Base-by-base conservation (phyloP, 1,140 invertebrate species). In the Drosophila gunungcola region DNA sequence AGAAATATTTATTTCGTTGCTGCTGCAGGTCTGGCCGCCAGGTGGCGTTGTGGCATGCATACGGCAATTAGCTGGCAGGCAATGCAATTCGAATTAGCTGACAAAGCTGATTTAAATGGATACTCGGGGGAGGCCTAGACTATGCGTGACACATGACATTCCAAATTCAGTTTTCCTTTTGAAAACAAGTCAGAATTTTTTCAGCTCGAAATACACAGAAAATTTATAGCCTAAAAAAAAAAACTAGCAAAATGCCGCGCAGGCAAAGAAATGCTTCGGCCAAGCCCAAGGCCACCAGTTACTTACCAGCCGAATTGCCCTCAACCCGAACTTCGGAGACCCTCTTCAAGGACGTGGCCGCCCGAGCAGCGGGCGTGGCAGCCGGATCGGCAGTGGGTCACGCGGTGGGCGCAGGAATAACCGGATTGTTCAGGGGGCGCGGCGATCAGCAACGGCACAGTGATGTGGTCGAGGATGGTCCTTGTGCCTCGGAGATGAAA, bases 301-400 rank as follows among this genome's bases (percentile, higher is more conserved):
- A 54, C 9, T 32, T 64, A 11, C 65, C 75, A n/a, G 48, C 36
- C 29, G 57, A 54, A 12, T 46, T 54, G 46, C n/a, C 75, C 56
- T 4, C 25, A 34, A 62, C 21, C 12, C 39, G 10, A n/a, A 13
- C 25, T 2, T 56, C 79, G 0, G 39, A 77, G 1, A 57, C 49
- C 12, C 3, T 61, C 13, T 74, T 89, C 38, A 89, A 69, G 49
- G 73, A 98, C 93, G 98, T 98, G 97, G 97, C 96, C 56, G 96
- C 96, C 2, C 97, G 96, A 4, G 97, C 97, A 77, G 97, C 96
- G 65, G 97, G 97, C 77, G 97, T 98, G 16, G 97, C 97, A 38
- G 84, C 86, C 3, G 84, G 84, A 16, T 83, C 84, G 1, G 84
- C 73, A 11, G 95, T 97, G 57, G 97, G 97, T 57, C 97, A 98